Evolutionary conservation across 1,140 invertebrate species (phyloP).

Genomic region (Ectropis grisescens): DNA sequence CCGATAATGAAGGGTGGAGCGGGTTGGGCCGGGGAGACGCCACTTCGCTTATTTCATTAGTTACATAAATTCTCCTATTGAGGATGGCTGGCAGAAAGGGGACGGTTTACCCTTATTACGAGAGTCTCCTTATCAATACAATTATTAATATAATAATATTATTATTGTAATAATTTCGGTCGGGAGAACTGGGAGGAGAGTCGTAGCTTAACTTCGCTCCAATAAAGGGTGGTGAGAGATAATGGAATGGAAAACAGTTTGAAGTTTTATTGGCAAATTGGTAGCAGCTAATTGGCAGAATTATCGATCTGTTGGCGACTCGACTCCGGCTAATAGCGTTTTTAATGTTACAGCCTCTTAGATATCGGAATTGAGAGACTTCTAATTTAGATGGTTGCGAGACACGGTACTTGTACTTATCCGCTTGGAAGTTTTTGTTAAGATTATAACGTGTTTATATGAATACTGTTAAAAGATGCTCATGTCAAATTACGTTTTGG

Average conservation of each 20-base stretch:
- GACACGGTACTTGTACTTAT: too few relatives aligned
- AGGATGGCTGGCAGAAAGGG: conserved; percentile 68
- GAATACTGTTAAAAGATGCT: too few relatives aligned
- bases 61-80: conserved; percentile 70
- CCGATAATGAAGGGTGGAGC: conserved; percentile 65
- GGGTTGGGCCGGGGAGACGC: conserved; percentile 27
- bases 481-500: too few relatives aligned
- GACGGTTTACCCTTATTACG: conserved; percentile 69
- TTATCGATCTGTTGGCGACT: conserved; percentile 60
- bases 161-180: conserved; percentile 68
- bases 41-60: conserved; percentile 69
- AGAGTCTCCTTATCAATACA: conserved; percentile 70
- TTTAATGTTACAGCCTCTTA: conserved; percentile 26
- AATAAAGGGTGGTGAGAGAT: conserved; percentile 67
- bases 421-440: too few relatives aligned
- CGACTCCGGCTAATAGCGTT: conserved; percentile 32
- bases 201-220: conserved; percentile 64
- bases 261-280: conserved; percentile 70
- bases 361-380: too few relatives aligned
- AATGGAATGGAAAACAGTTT: conserved; percentile 70
- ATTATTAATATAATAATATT: conserved; percentile 71
- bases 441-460: too few relatives aligned
- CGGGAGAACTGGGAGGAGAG: conserved; percentile 55
- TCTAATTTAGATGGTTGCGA: too few relatives aligned
- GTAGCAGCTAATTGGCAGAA: conserved; percentile 64